Conservation (phyloP, 2,888 invertebrate species). For the Scaptomyza reducta region DNA sequence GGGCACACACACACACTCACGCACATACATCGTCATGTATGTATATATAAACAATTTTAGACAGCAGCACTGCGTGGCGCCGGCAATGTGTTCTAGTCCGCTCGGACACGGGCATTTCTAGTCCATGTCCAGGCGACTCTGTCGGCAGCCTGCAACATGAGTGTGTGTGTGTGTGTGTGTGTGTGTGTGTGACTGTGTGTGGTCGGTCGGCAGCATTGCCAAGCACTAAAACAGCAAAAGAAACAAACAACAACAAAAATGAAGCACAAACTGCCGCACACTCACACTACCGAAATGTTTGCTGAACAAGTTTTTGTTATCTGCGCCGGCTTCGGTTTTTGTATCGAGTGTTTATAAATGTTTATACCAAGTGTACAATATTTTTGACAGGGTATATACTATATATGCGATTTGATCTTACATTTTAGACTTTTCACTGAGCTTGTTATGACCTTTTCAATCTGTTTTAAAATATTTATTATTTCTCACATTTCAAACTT, state of each 20-base stretch:
- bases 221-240: slow-evolving; percentile 54
- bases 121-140: slow-evolving; percentile 25
- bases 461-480: too few relatives aligned
- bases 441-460: background rate
- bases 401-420: background rate
- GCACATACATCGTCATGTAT: slow-evolving; percentile 1
- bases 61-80: slow-evolving; percentile 58
- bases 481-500: too few relatives aligned
- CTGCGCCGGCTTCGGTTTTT: slow-evolving; percentile 60
- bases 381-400: slow-evolving; percentile 12
- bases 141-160: slow-evolving; percentile 31
- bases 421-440: background rate
- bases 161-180: slow-evolving; percentile 12
- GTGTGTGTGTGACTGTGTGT: slow-evolving; percentile 7
- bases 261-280: slow-evolving; percentile 38
- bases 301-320: slow-evolving; percentile 76
- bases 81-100: slow-evolving; percentile 26
- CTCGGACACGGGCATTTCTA: slow-evolving; percentile 4
- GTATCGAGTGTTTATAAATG: slow-evolving; percentile 74
- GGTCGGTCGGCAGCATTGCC: slow-evolving; percentile 45
- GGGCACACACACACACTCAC: slow-evolving; percentile 20
- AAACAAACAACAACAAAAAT: slow-evolving; percentile 32
- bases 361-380: slow-evolving; percentile 37
- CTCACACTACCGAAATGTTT: slow-evolving; percentile 60
- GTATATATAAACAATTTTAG: slow-evolving; percentile 52